Percentiles rank a stretch among this genome's conserved stretches.
Conservation (phyloP, 2,797 vertebrate genomes). For the Geotrypetes seraphini region DNA sequence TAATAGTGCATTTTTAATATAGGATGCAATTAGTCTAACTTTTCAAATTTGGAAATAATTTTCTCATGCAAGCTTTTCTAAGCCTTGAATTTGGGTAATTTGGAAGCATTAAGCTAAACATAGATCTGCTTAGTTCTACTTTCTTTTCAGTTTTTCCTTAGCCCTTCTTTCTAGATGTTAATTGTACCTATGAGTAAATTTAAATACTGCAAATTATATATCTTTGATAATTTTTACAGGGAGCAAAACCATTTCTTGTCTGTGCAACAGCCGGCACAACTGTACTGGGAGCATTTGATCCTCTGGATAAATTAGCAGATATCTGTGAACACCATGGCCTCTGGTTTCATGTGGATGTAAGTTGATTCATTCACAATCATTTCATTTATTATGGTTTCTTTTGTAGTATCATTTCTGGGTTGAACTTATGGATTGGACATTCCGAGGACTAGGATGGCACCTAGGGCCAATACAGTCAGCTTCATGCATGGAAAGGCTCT, state of each 20-base stretch:
- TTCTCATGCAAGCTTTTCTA: no score
- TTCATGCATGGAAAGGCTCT: no score
- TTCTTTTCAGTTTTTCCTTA: no score
- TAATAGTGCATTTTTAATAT: no score
- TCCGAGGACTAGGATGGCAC: no score
- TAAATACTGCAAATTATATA: neutral
- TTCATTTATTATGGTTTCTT: no score
- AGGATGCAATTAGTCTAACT: no score
- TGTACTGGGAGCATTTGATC: slow-evolving; percentile 70
- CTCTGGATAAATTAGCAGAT: slow-evolving; percentile 62
- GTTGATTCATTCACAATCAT: slow-evolving; percentile 7
- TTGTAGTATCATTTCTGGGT: no score
- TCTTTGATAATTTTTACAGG: slow-evolving; percentile 45
- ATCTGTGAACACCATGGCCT: slow-evolving; percentile 58
- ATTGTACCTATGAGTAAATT: neutral
- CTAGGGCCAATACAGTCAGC: no score
- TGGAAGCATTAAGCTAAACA: slow-evolving; percentile 6
- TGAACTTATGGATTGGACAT: no score
- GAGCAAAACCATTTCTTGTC: slow-evolving; percentile 65
- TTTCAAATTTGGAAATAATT: no score
- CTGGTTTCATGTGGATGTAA: slow-evolving; percentile 64
- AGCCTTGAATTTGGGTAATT: neutral
- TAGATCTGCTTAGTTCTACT: neutral
- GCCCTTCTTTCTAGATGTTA: no score
- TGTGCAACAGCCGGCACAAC: slow-evolving; percentile 70